Evolutionary conservation across 2,888 invertebrate genomes (phyloP), one percentile per base, ranked within the genome.

Genomic region (Campoletis raptor): DNA sequence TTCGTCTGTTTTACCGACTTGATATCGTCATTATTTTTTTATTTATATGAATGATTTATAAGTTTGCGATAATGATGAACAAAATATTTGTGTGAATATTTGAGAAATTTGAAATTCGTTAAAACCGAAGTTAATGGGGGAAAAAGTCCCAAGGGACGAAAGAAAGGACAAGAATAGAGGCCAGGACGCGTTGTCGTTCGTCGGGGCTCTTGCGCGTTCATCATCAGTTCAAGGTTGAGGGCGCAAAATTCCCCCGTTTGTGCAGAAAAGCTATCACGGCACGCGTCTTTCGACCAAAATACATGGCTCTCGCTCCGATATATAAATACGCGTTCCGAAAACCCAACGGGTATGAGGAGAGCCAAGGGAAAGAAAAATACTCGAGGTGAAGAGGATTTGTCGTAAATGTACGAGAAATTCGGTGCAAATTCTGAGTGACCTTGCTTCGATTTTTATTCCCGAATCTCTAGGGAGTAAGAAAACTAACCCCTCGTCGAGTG

Each of bases 161-260:
- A 64, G 37, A 69, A 67, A 36, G 74, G 73, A 81, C 89, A 82
- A 84, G 87, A 89, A 89, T 89, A 89, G 61, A n/a, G 88, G 85
- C 67, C 84, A 88, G 84, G 84, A 89, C 86, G 73, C 81, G 3
- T 30, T 86, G 85, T 45, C 83, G 79, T 81, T 74, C 85, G 83
- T 84, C 79, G 85, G 67, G 48, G 72, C 77, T 78, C 78, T 78
- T 36, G 48, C 54, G 89, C 91, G 91, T 91, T 92, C 92, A 92
- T 92, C 92, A 92, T 92, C 93, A 92, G 93, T 93, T 93, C 93
- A 93, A 93, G 93, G 93, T 93, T 93, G 93, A 90, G 91, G 90
- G 90, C 91, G 88, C 88, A 87, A 85, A 89, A 85, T 88, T 73
- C 74, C 69, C 74, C 69, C 52, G 67, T 69, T 82, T 45, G 42